Evolutionary conservation across 1,140 invertebrate genomes (phyloP).

Genomic region (Hesperophylax magnus): DNA sequence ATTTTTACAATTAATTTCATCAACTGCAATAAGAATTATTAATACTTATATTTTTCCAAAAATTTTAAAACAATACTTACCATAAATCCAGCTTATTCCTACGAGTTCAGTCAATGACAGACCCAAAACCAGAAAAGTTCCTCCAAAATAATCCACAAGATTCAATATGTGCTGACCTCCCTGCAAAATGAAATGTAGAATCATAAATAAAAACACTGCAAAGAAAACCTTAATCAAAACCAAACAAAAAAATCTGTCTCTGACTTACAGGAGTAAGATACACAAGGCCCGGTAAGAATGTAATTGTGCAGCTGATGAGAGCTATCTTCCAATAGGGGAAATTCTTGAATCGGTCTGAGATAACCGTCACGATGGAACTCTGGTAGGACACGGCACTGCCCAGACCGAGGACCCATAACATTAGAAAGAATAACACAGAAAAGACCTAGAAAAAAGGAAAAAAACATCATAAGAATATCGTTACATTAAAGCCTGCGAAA

Average conservation of each 20-base stretch:
- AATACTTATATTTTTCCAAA: no score
- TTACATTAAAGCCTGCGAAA: no score
- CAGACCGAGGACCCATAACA: constrained; percentile 86
- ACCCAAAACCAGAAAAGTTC: constrained; percentile 84
- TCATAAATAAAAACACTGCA: background rate
- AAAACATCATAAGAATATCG: no score
- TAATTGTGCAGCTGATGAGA: constrained; percentile 70
- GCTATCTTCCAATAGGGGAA: constrained; percentile 77
- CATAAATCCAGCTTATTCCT: constrained; percentile 83
- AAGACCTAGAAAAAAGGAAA: constrained; percentile 72
- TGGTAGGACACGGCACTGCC: constrained; percentile 82
- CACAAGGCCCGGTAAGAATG: constrained; percentile 80
- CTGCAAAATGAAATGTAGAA: constrained; percentile 67
- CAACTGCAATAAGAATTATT: no score
- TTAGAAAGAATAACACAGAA: constrained; percentile 90
- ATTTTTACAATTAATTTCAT: no score
- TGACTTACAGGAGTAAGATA: constrained; percentile 82
- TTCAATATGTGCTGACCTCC: constrained; percentile 90
- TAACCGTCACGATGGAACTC: constrained; percentile 77
- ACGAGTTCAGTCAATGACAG: constrained; percentile 82
- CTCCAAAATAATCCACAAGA: constrained; percentile 88
- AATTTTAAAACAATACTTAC: constrained; percentile 66
- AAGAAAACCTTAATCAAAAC: background rate
- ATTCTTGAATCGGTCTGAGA: constrained; percentile 80
- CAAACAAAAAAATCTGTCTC: background rate